These are phyloP conservation scores for Congeria kusceri DNA, from an alignment of 2,888 invertebrate genomes.

Conservation along the genomic window DNA sequence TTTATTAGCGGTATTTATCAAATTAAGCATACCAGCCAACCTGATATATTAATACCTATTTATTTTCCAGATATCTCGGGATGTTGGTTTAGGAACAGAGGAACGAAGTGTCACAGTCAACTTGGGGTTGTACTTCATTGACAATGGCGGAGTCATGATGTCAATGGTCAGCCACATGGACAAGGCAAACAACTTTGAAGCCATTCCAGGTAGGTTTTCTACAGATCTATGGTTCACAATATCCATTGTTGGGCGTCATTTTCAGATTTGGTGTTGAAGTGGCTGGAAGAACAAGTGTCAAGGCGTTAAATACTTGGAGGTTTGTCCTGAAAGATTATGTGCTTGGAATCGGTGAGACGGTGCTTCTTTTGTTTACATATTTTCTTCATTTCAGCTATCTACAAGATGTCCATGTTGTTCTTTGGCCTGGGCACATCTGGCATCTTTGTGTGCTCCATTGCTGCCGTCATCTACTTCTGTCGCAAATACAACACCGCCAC, in stretches of 20 bases:
- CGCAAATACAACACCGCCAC: constrained; percentile 69
- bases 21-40: too few species aligned
- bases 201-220: constrained; percentile 67
- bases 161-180: constrained; percentile 64
- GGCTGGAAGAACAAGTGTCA: too few species aligned
- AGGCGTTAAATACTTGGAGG: too few species aligned
- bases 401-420: constrained; percentile 48
- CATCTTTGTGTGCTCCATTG: constrained; percentile 58
- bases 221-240: neutral
- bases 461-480: constrained; percentile 64
- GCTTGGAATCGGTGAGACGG: too few species aligned
- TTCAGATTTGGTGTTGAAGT: too few species aligned
- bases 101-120: constrained; percentile 37
- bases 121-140: constrained; percentile 66
- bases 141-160: constrained; percentile 43
- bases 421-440: constrained; percentile 41
- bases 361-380: too few species aligned
- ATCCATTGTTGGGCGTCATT: neutral
- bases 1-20: too few species aligned
- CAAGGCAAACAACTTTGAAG: constrained; percentile 59
- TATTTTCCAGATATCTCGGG: constrained; percentile 57
- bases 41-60: too few species aligned
- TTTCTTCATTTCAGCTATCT: constrained; percentile 36
- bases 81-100: constrained; percentile 46
- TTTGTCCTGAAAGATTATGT: too few species aligned